phyloP scores from a whole-genome alignment of 2,113 vertebrate genomes.

The Propithecus coquereli region DNA sequence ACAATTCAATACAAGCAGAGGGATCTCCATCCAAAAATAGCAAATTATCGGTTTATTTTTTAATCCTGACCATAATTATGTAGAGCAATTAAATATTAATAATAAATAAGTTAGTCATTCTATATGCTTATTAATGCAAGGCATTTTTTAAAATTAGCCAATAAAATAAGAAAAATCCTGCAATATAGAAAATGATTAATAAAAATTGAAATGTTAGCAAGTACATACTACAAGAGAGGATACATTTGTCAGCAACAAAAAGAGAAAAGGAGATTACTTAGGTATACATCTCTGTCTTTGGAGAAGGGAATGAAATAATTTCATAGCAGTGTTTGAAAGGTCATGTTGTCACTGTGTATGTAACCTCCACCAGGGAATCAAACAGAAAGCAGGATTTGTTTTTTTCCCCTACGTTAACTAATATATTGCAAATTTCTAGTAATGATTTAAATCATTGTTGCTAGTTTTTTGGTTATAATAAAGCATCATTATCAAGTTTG shows the following conservation, averaged over 20 bases:
- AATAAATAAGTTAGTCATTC: not conserved
- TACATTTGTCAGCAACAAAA: not conserved
- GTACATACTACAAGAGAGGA: not conserved
- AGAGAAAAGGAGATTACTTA: not conserved
- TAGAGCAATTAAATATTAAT: not conserved
- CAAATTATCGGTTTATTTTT: not conserved
- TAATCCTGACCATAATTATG: not conserved
- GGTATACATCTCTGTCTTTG: not conserved
- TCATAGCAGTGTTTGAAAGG: not conserved
- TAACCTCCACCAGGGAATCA: not conserved
- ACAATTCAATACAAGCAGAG: not conserved
- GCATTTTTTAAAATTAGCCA: not conserved
- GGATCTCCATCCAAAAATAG: not conserved
- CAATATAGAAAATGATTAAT: not conserved
- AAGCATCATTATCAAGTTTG: not conserved
- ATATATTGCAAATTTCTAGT: not conserved
- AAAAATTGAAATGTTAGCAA: not conserved
- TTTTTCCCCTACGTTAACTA: not conserved
- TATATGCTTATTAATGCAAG: not conserved
- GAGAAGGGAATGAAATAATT: not conserved
- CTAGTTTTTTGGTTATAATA: conserved; percentile 15
- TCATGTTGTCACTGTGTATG: not conserved
- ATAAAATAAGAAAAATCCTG: not conserved
- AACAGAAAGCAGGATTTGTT: not conserved
- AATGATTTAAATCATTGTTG: not conserved